These are phyloP conservation scores for Argynnis bischoffii DNA, from an alignment of 2,888 invertebrate genomes.

Conservation along the genomic window DNA sequence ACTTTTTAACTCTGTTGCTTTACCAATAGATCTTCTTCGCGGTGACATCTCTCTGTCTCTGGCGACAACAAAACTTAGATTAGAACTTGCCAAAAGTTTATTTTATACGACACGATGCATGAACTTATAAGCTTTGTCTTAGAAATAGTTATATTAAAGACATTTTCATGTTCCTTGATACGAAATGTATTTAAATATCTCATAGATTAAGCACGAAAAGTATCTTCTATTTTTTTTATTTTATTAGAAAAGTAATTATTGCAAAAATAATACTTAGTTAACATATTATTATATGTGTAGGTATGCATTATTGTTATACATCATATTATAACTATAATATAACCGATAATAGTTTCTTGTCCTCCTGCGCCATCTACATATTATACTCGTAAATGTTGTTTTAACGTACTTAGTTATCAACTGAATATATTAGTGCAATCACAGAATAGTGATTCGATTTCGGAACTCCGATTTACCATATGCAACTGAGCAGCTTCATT, in stretches of 20 bases:
- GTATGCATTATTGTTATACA: too few species aligned
- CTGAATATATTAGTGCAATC: conserved; percentile 8
- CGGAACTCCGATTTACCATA: conserved; percentile 14
- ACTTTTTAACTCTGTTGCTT: conserved; percentile 77
- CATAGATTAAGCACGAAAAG: neutral
- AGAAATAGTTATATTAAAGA: neutral
- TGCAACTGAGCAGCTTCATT: conserved; percentile 27
- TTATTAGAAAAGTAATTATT: too few species aligned
- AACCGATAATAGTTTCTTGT: neutral
- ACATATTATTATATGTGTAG: too few species aligned
- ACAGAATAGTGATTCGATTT: conserved; percentile 26
- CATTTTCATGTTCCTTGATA: neutral
- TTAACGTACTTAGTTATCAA: neutral
- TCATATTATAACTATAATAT: too few species aligned
- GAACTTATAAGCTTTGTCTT: neutral
- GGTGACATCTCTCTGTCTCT: conserved; percentile 86
- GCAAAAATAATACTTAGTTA: too few species aligned
- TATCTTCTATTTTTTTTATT: too few species aligned
- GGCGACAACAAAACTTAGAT: conserved; percentile 82
- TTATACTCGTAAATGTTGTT: neutral
- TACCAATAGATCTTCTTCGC: conserved; percentile 76
- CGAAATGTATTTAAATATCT: neutral
- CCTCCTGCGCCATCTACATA: neutral
- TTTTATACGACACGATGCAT: neutral
- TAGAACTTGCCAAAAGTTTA: conserved; percentile 47